Percentiles rank a stretch among this genome's conserved stretches.
phyloP scores from a whole-genome alignment of 2,797 vertebrate species.

The Rhynchonycteris naso region DNA sequence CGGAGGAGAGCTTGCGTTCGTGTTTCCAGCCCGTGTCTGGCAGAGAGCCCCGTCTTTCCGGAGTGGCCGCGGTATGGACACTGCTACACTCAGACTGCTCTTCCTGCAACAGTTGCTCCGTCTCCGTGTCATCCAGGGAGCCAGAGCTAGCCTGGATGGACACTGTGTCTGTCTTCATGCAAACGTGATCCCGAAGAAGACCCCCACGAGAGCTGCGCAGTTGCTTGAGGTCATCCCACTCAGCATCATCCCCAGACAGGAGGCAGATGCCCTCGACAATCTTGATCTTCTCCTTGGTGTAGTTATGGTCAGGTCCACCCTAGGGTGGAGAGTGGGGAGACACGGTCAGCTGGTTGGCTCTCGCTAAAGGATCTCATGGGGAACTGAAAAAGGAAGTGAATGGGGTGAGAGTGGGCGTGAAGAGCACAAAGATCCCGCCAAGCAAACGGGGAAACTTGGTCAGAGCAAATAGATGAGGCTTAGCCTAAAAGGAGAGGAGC shows the following conservation, averaged over 20 bases:
- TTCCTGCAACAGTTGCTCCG: constrained; percentile 97
- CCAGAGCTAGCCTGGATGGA: constrained; percentile 98
- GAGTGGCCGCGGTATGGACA: constrained; percentile 91
- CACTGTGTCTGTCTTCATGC: constrained; percentile 97
- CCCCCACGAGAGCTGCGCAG: constrained; percentile 94
- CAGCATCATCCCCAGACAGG: constrained; percentile 94
- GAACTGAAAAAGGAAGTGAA: constrained; percentile 65
- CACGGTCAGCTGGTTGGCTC: not conserved
- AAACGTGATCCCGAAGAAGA: constrained; percentile 94
- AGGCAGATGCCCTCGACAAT: constrained; percentile 98
- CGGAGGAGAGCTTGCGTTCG: constrained; percentile 94
- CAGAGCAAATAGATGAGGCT: not conserved
- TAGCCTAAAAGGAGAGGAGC: not conserved
- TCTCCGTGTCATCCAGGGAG: constrained; percentile 96
- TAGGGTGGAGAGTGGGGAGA: constrained; percentile 79
- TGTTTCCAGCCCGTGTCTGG: constrained; percentile 97
- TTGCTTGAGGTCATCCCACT: constrained; percentile 98
- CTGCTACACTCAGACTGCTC: constrained; percentile 98
- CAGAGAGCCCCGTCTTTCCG: constrained; percentile 92
- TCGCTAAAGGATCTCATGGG: not conserved
- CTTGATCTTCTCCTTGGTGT: constrained; percentile 98
- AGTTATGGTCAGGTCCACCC: constrained; percentile 92
- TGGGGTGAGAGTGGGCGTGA: not conserved
- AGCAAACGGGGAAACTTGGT: not conserved
- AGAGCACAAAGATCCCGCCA: constrained; percentile 36